These are phyloP conservation scores for Sarcophaga variegata DNA, from an alignment of 2,888 invertebrate genomes.

Conservation along the genomic window DNA sequence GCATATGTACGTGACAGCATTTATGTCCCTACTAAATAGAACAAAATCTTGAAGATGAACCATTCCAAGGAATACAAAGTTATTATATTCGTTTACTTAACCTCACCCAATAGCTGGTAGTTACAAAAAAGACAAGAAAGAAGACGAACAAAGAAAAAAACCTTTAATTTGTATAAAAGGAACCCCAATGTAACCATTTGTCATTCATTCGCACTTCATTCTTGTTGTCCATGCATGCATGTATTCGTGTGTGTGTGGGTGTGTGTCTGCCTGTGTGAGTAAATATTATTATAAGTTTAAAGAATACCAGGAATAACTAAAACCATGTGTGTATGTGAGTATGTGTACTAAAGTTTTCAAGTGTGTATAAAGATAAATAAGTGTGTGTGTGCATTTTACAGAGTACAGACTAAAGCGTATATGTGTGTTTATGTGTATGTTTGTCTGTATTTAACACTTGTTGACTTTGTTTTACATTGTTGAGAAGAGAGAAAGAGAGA, in stretches of 20 bases:
- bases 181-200: conserved; percentile 44
- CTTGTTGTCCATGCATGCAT: background rate
- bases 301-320: conserved; percentile 51
- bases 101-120: background rate
- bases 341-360: background rate
- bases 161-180: conserved; percentile 27
- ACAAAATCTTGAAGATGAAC: no score
- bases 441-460: conserved; percentile 52
- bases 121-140: no score
- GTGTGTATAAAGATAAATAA: background rate
- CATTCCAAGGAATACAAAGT: no score
- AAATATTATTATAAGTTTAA: conserved; percentile 57
- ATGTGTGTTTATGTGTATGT: background rate
- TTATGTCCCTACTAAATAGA: no score
- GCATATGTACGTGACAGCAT: no score
- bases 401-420: conserved; percentile 7
- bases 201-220: conserved; percentile 39
- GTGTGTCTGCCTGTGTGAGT: conserved; percentile 26
- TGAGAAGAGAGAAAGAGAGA: no score
- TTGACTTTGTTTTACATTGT: conserved; percentile 61
- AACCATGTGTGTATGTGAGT: conserved; percentile 24
- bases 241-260: background rate
- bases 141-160: background rate
- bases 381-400: conserved; percentile 13
- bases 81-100: background rate